phyloP scores from a whole-genome alignment of 2,113 vertebrate genomes.

The Oryzias melastigma region DNA sequence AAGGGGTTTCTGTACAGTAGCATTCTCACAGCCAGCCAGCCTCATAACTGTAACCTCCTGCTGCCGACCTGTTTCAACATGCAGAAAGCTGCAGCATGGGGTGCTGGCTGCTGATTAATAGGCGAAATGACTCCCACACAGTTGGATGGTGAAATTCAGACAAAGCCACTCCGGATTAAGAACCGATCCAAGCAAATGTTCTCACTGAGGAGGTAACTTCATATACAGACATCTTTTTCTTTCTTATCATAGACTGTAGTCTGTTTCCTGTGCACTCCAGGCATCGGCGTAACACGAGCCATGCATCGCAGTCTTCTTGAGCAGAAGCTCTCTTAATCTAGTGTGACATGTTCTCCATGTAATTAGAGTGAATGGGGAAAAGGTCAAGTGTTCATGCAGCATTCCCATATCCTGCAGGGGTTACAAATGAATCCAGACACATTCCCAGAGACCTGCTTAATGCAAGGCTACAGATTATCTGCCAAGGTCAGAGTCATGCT shows the following conservation, averaged over 20 bases:
- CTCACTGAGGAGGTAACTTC: conserved; percentile 26
- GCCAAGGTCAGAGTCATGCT: conserved; percentile 4
- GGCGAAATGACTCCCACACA: conserved; percentile 45
- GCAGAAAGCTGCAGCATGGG: conserved; percentile 47
- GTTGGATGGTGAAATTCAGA: conserved; percentile 34
- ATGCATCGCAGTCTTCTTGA: conserved; percentile 7
- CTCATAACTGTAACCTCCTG: conserved; percentile 39
- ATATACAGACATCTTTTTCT: too few species aligned
- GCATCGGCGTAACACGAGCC: conserved; percentile 2
- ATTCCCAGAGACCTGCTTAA: conserved; percentile 3
- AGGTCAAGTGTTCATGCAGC: conserved; percentile 13
- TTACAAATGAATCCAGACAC: background rate
- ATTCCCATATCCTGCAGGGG: conserved; percentile 1
- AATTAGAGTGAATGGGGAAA: conserved; percentile 23
- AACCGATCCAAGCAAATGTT: conserved; percentile 24
- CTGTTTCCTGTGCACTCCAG: background rate
- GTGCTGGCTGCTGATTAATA: conserved; percentile 59
- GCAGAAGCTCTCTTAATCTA: conserved; percentile 11
- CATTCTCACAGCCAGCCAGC: conserved; percentile 24
- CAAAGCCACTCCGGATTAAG: conserved; percentile 24
- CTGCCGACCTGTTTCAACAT: conserved; percentile 37
- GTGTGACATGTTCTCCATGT: background rate
- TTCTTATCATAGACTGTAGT: too few species aligned
- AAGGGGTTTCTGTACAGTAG: conserved; percentile 1
- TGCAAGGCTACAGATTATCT: conserved; percentile 5